A percentile compares a stretch with the other conserved stretches of the same genome.
Evolutionary conservation across 2,113 vertebrate genomes (phyloP).

Genomic region (Apteryx owenii): DNA sequence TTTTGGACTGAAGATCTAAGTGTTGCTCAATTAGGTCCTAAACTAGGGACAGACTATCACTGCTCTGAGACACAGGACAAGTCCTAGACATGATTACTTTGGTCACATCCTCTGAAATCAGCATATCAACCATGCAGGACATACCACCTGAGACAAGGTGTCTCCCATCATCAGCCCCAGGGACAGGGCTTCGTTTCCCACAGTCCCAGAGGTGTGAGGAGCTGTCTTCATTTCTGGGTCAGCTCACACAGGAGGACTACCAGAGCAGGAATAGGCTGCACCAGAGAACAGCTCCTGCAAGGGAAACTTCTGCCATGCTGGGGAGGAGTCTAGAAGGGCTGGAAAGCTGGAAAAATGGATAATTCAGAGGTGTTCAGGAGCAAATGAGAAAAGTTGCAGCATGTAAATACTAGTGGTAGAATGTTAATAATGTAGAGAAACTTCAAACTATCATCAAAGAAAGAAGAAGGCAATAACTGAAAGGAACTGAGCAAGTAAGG

Average conservation of each 20-base stretch:
- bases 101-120: not conserved
- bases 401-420: not conserved
- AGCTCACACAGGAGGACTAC: fast-evolving
- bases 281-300: not conserved
- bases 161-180: not conserved
- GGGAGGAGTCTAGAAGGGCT: not conserved
- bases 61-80: not conserved
- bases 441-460: not conserved
- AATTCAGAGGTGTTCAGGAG: not conserved
- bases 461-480: not conserved
- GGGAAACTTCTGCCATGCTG: not conserved
- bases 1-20: not conserved
- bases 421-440: not conserved
- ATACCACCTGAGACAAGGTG: not conserved
- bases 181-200: not conserved
- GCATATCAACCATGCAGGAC: not conserved
- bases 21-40: not conserved
- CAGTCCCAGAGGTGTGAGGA: not conserved
- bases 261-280: not conserved
- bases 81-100: not conserved
- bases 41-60: not conserved
- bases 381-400: not conserved
- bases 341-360: not conserved
- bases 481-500: not conserved
- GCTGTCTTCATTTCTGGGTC: not conserved